Evolutionary conservation across 2,113 vertebrate species (phyloP).

Genomic region (Blennius ocellaris): DNA sequence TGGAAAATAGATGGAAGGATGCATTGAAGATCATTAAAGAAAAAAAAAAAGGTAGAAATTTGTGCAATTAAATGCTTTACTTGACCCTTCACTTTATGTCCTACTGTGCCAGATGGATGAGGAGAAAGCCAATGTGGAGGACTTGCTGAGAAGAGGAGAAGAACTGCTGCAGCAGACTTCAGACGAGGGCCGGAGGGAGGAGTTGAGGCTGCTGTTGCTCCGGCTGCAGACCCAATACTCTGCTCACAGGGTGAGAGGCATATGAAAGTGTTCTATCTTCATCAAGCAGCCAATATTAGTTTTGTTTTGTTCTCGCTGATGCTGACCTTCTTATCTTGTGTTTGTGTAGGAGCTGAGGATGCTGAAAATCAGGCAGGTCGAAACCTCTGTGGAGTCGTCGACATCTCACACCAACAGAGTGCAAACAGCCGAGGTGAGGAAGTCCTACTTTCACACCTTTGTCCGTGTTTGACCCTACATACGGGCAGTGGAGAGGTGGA

Average conservation of each 20-base stretch:
- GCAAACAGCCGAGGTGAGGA: conserved; percentile 68
- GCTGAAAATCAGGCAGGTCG: conserved; percentile 67
- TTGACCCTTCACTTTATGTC: conserved; percentile 5
- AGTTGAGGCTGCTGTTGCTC: conserved; percentile 86
- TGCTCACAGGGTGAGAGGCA: conserved; percentile 78
- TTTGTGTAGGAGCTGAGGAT: conserved; percentile 80
- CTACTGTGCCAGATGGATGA: conserved; percentile 86
- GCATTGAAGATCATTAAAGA: not conserved
- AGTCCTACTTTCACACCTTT: not conserved
- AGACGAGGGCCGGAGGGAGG: conserved; percentile 87
- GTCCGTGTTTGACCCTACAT: too few relatives aligned
- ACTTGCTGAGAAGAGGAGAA: conserved; percentile 89
- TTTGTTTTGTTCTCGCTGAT: not conserved
- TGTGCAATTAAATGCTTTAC: not conserved
- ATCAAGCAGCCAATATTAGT: too few relatives aligned
- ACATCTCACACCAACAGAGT: conserved; percentile 77
- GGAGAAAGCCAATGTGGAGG: conserved; percentile 89
- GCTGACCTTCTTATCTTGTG: not conserved
- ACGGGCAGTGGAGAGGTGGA: too few relatives aligned
- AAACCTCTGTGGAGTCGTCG: conserved; percentile 65
- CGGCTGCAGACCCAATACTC: conserved; percentile 90
- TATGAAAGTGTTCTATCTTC: not conserved
- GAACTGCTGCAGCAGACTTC: conserved; percentile 86
- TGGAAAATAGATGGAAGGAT: not conserved
- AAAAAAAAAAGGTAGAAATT: not conserved